Conservation (phyloP, 2,113 vertebrate genomes). For the Tetrax tetrax region DNA sequence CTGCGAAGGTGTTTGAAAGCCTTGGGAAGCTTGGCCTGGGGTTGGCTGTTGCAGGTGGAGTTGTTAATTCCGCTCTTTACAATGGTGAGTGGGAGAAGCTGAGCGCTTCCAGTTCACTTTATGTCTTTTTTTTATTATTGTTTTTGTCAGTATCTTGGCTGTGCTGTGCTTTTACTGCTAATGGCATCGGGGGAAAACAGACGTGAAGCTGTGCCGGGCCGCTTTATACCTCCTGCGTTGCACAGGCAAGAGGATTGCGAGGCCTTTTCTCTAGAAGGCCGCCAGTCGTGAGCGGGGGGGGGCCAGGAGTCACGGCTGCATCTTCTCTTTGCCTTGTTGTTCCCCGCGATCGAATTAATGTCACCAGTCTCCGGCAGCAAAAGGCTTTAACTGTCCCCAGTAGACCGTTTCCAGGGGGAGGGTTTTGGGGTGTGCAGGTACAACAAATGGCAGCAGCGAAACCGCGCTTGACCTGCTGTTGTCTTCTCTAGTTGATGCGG, state of each 20-base stretch:
- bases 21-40: constrained; percentile 94
- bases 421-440: background rate
- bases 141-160: rapidly evolving
- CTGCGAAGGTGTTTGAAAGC: constrained; percentile 89
- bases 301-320: rapidly evolving
- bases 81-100: constrained; percentile 79
- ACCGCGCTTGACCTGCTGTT: background rate
- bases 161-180: background rate
- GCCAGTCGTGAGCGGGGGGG: background rate
- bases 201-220: rapidly evolving
- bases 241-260: rapidly evolving
- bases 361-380: rapidly evolving
- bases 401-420: rapidly evolving
- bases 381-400: background rate
- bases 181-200: rapidly evolving
- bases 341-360: rapidly evolving
- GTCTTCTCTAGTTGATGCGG: constrained; percentile 86
- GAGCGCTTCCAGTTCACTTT: rapidly evolving
- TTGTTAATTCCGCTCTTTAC: constrained; percentile 94
- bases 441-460: rapidly evolving
- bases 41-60: constrained; percentile 87
- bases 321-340: background rate
- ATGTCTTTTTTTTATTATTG: rapidly evolving
- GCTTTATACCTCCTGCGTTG: rapidly evolving
- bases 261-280: too few species aligned